Base-by-base conservation (phyloP, 2,888 invertebrate genomes). In the Diarsia brunnea region DNA sequence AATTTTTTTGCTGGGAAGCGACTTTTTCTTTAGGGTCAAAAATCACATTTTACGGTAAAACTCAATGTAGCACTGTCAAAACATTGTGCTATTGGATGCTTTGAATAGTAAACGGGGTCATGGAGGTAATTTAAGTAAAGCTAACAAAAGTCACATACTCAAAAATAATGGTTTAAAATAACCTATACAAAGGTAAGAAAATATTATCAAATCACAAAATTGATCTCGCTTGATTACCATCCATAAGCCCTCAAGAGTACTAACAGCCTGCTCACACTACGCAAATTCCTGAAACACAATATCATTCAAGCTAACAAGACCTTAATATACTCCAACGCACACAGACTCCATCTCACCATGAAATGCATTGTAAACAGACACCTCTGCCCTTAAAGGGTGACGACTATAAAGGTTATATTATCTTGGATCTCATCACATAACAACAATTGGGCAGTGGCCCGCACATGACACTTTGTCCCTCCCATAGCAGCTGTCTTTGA, bases 401-500 rank as follows among this genome's bases (percentile, higher is more conserved):
- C 24, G 27, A 51, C 45, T 51, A 45, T 61, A 68, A 73, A 76
- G 84, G 73, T 68, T 60, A 77, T 73, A 53, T 77, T 69, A 63
- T 58, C 65, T 69, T 60, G 31, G 71, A 38, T 70, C 55, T 70
- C 72, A 60, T 71, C 68, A 65, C 65, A 63, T 70, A 70, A 84
- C 75, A 70, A 84, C 75, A 79, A 79, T 78, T 84, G 81, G 65
- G 69, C 77, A 82, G 68, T 73, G 75, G 64, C 43, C 75, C 74
- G 83, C 66, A 75, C 65, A 68, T 78, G 81, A 75, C 88, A 75
- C 87, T 82, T 84, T 85, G 88, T 87, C 85, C 75, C 80, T 67
- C 75, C 72, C 79, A 63, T 75, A 85, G 76, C 90, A 89, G 87
- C 86, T 86, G 90, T 74, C 79, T 85, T 82, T 87, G 90, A 90